Conservation (phyloP, 2,113 vertebrate species). For the Paratilapia polleni region DNA sequence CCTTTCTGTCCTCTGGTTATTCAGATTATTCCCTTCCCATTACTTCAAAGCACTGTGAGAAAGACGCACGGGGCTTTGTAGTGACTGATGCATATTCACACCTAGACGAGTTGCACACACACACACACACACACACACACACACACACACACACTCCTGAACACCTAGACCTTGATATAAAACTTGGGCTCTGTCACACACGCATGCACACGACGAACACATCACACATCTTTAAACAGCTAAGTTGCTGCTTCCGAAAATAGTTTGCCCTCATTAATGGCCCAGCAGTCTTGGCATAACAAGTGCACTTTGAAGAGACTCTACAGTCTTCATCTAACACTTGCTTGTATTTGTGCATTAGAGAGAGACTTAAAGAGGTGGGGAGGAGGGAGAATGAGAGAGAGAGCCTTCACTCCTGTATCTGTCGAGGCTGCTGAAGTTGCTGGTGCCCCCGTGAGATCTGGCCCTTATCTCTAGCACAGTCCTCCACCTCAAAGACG, state of each 20-base stretch:
- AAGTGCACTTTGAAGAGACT: slow-evolving; percentile 70
- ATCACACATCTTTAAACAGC: slow-evolving; percentile 47
- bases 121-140: background rate
- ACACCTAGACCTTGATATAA: slow-evolving; percentile 46
- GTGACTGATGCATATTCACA: slow-evolving; percentile 71
- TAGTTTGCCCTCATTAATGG: slow-evolving; percentile 75
- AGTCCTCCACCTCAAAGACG: slow-evolving; percentile 57
- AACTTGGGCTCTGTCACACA: background rate
- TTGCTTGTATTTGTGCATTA: slow-evolving; percentile 59
- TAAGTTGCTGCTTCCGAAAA: slow-evolving; percentile 66
- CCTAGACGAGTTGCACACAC: slow-evolving; percentile 13
- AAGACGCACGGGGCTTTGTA: slow-evolving; percentile 43
- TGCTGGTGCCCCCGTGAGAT: slow-evolving; percentile 45
- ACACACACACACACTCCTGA: slow-evolving; percentile 2
- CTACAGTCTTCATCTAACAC: slow-evolving; percentile 54
- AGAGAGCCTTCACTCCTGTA: slow-evolving; percentile 42
- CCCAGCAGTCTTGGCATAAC: slow-evolving; percentile 67
- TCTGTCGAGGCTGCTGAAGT: slow-evolving; percentile 38
- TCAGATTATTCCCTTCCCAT: slow-evolving; percentile 40
- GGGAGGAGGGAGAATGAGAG: background rate
- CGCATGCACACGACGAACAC: background rate
- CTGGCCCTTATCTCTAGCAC: slow-evolving; percentile 57
- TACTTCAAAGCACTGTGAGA: slow-evolving; percentile 61
- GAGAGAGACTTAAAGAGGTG: slow-evolving; percentile 27
- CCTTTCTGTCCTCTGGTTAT: slow-evolving; percentile 46